Conservation (phyloP, 1,140 invertebrate species). For the Myzus persicae region DNA sequence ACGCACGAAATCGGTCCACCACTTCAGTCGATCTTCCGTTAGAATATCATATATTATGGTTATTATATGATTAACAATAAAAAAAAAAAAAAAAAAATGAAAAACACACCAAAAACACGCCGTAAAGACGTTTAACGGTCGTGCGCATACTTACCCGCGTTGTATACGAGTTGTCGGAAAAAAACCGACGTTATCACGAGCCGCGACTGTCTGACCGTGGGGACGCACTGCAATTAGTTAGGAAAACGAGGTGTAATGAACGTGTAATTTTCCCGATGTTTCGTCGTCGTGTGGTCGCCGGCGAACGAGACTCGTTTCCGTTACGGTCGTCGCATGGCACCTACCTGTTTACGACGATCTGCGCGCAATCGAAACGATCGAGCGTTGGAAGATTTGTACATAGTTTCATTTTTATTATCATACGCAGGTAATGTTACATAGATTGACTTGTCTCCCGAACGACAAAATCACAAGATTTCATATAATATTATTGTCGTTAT, state of each 20-base stretch:
- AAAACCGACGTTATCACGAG: neutral
- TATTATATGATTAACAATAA: neutral
- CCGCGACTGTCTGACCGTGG: neutral
- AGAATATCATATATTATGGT: neutral
- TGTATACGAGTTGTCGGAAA: neutral
- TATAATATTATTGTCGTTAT: neutral
- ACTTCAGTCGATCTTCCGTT: slow-evolving; percentile 28
- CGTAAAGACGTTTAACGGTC: neutral
- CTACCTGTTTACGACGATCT: no score
- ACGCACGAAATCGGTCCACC: slow-evolving; percentile 36
- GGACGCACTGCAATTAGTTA: slow-evolving; percentile 3
- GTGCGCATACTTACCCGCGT: neutral
- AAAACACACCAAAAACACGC: neutral
- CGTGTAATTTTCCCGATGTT: neutral
- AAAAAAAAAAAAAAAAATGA: neutral
- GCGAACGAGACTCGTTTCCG: neutral
- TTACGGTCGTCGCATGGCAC: no score
- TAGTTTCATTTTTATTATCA: neutral
- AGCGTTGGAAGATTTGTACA: neutral
- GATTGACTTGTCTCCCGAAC: slow-evolving; percentile 10
- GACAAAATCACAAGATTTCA: no score
- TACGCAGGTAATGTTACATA: neutral
- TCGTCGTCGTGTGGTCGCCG: neutral
- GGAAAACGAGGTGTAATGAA: neutral
- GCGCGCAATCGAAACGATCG: neutral